phyloP scores from a whole-genome alignment of 1,140 invertebrate genomes.

The Leptonema lineaticorne region DNA sequence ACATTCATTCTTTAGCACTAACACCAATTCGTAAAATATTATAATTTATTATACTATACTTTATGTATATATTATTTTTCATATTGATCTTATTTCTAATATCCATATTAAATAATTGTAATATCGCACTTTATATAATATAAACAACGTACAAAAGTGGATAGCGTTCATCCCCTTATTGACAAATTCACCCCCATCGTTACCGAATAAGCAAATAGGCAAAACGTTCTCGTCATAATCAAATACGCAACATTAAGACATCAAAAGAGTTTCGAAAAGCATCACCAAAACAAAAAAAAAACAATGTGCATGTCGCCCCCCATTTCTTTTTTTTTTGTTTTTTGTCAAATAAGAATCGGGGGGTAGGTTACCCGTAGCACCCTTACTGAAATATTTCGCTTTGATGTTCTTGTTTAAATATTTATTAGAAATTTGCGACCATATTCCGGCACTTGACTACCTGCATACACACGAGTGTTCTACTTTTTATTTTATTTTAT shows the following conservation, averaged over 20 bases:
- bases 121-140: too few relatives aligned
- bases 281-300: too few relatives aligned
- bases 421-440: slow-evolving; percentile 40
- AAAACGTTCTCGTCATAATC: slow-evolving; percentile 42
- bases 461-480: slow-evolving; percentile 33
- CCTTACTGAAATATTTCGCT: slow-evolving; percentile 22
- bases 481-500: background rate
- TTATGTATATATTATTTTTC: too few relatives aligned
- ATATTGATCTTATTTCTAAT: too few relatives aligned
- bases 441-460: slow-evolving; percentile 27
- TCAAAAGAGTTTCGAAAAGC: slow-evolving; percentile 41
- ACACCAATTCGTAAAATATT: too few relatives aligned
- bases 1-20: too few relatives aligned
- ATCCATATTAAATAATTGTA: too few relatives aligned
- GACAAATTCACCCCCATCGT: too few relatives aligned
- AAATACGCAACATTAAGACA: slow-evolving; percentile 41
- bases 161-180: too few relatives aligned
- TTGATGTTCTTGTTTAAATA: slow-evolving; percentile 43
- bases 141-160: too few relatives aligned
- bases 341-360: slow-evolving; percentile 27
- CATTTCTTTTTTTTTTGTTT: background rate
- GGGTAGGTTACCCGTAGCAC: slow-evolving; percentile 26
- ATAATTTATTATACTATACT: too few relatives aligned
- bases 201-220: slow-evolving; percentile 36
- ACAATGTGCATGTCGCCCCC: slow-evolving; percentile 4